These are phyloP conservation scores for Melieria picta DNA, from an alignment of 2,888 invertebrate species.

Conservation along the genomic window DNA sequence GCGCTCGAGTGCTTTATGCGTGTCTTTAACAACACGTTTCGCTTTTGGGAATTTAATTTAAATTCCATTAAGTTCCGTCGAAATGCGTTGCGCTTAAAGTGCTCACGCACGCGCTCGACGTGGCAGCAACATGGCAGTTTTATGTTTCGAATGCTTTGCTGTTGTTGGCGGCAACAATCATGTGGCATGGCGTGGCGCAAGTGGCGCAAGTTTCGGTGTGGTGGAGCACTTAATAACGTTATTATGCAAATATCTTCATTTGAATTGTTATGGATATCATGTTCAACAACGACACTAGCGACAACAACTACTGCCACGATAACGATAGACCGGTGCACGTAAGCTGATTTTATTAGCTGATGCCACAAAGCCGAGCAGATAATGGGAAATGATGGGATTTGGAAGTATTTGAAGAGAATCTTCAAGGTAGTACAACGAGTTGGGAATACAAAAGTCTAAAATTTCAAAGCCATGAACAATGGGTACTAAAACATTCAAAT, in stretches of 20 bases:
- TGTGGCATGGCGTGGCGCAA: neutral
- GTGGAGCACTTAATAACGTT: slow-evolving; percentile 30
- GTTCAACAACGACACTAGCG: slow-evolving; percentile 6
- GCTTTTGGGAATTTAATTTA: slow-evolving; percentile 39
- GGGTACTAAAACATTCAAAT: too few species aligned
- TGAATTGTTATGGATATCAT: slow-evolving; percentile 25
- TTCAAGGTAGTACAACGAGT: too few species aligned
- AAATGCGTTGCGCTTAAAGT: slow-evolving; percentile 11
- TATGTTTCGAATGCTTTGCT: neutral
- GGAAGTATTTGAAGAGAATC: too few species aligned
- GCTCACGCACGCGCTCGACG: neutral
- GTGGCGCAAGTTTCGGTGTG: slow-evolving; percentile 12
- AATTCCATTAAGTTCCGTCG: slow-evolving; percentile 36
- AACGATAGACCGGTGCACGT: too few species aligned
- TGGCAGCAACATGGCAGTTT: slow-evolving; percentile 8
- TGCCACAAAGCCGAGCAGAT: too few species aligned
- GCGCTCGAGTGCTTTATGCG: slow-evolving; percentile 2
- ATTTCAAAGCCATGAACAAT: too few species aligned
- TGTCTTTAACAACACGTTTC: slow-evolving; percentile 28
- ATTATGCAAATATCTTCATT: slow-evolving; percentile 35
- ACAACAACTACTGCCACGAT: neutral
- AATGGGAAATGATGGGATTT: too few species aligned
- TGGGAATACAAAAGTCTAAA: too few species aligned
- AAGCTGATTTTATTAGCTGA: too few species aligned
- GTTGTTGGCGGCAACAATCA: neutral